Evolutionary conservation across 35 echinoderm and acorn worm species (phyloP).

Genomic region (Apostichopus californicus): DNA sequence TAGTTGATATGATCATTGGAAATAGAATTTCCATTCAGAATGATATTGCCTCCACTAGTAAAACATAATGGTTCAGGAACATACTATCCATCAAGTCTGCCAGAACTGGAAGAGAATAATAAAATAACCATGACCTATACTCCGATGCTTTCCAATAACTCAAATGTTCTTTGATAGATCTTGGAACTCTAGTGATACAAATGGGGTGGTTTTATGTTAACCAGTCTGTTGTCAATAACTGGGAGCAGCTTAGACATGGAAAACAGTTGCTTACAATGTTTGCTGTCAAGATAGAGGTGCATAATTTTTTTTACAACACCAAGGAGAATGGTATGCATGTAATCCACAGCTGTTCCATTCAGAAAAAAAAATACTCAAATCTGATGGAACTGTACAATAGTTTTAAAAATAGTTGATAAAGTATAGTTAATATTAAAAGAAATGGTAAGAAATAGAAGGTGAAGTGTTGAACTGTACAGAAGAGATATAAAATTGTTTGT

Average conservation of each 20-base stretch:
- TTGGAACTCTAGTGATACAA: constrained; percentile 35
- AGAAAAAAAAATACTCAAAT: background rate
- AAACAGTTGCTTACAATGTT: constrained; percentile 10
- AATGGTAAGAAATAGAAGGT: no score
- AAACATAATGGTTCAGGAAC: constrained; percentile 39
- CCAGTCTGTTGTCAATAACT: constrained; percentile 44
- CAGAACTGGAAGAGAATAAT: constrained; percentile 55
- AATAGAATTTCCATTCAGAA: constrained; percentile 7
- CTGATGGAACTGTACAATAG: no score
- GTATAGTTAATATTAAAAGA: no score
- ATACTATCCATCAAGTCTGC: constrained; percentile 5
- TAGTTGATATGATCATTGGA: background rate
- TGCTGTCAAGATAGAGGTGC: constrained; percentile 33
- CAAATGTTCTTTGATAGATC: constrained; percentile 29
- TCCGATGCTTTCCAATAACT: constrained; percentile 62
- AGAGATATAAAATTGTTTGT: no score
- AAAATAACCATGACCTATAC: constrained; percentile 46
- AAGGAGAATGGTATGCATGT: background rate
- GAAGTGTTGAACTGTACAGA: no score
- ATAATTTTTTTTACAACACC: constrained; percentile 41
- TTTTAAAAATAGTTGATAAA: no score
- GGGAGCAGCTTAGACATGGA: background rate
- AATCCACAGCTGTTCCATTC: background rate
- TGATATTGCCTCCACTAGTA: constrained; percentile 29
- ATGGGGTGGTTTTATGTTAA: constrained; percentile 55